phyloP scores from a whole-genome alignment of 2,113 vertebrate species.

The Coptodon bakossiorum region DNA sequence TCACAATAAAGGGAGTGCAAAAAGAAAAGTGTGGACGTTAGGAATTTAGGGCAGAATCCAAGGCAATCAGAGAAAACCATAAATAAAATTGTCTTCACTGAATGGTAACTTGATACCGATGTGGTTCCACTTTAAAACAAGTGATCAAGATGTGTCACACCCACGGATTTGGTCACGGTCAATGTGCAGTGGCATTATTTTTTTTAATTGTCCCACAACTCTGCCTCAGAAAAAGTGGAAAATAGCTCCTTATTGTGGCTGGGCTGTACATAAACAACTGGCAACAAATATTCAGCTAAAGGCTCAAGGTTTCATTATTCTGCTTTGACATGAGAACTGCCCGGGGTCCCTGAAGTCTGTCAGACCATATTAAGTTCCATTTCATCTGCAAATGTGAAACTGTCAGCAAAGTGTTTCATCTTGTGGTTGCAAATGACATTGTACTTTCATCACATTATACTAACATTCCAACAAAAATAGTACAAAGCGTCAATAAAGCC shows the following conservation, averaged over 20 bases:
- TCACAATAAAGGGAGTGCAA: not conserved
- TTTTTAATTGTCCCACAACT: not conserved
- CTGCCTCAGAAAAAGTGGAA: not conserved
- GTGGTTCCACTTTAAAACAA: not conserved
- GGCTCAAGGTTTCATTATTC: not conserved
- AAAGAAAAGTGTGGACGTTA: not conserved
- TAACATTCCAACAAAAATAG: not conserved
- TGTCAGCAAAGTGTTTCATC: not conserved
- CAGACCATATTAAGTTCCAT: not conserved
- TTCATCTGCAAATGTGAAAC: slow-evolving; percentile 2
- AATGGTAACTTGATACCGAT: not conserved
- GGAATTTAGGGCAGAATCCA: not conserved
- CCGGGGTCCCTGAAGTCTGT: not conserved
- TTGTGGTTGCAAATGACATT: not conserved
- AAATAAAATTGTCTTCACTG: not conserved
- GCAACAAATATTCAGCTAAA: not conserved
- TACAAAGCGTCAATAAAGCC: not conserved
- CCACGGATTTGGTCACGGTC: not conserved
- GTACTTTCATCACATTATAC: not conserved
- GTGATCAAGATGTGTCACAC: not conserved
- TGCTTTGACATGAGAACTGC: not conserved
- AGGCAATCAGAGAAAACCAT: not conserved
- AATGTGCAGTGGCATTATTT: not conserved
- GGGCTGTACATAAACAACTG: not conserved
- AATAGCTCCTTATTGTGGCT: not conserved